A percentile compares a stretch with the other conserved stretches of the same genome.
These are phyloP conservation scores for Catharus ustulatus DNA, from an alignment of 2,797 vertebrate genomes.

Conservation along the genomic window DNA sequence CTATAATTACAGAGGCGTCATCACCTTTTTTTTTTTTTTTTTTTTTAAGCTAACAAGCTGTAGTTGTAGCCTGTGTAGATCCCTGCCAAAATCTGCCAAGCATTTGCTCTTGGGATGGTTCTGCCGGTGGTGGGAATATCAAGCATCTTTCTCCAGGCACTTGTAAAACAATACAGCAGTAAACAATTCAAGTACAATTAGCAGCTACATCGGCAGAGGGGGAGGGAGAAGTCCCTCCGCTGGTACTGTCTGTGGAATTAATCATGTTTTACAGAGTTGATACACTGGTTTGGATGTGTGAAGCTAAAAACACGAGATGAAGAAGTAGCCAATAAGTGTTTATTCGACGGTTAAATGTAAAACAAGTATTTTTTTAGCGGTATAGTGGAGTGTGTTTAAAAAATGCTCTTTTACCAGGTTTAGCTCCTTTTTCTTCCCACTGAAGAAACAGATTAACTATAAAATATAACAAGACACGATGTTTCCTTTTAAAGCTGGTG, in stretches of 20 bases:
- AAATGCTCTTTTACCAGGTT: not conserved
- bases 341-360: not conserved
- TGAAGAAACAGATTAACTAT: not conserved
- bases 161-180: constrained; percentile 76
- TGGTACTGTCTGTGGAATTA: constrained; percentile 75
- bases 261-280: constrained; percentile 68
- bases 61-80: constrained; percentile 60
- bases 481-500: not conserved
- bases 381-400: not conserved
- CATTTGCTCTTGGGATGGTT: constrained; percentile 70
- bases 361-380: not conserved
- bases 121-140: constrained; percentile 55
- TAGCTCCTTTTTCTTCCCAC: not conserved
- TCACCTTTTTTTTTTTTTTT: constrained; percentile 62
- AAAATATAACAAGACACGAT: not conserved
- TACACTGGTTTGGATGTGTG: constrained; percentile 57
- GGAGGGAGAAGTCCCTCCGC: constrained; percentile 68
- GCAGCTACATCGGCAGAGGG: constrained; percentile 63
- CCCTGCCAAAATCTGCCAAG: constrained; percentile 71
- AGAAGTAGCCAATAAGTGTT: constrained; percentile 36
- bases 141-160: constrained; percentile 69
- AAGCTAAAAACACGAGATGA: constrained; percentile 58
- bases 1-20: constrained; percentile 80
- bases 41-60: constrained; percentile 65
- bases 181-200: constrained; percentile 79